Conservation (phyloP, 2,113 vertebrate genomes). For the Plectropomus leopardus region DNA sequence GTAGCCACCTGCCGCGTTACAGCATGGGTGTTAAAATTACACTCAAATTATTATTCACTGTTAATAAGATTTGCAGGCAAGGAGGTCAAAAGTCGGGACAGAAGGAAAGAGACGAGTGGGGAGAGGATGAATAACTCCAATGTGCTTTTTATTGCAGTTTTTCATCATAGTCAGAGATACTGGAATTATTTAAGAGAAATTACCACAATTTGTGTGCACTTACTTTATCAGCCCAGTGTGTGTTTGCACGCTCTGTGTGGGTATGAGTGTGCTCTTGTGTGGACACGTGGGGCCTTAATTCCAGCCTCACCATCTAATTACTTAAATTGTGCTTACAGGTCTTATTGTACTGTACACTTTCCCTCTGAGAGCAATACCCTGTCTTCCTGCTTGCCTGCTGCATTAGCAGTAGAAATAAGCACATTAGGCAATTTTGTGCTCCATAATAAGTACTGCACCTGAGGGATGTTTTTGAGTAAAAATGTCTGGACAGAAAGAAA, state of each 20-base stretch:
- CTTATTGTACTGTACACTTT: constrained; percentile 73
- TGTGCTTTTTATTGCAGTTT: constrained; percentile 41
- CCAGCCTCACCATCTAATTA: constrained; percentile 78
- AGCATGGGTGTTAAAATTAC: constrained; percentile 64
- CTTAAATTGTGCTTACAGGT: constrained; percentile 85
- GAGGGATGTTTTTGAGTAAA: constrained; percentile 77
- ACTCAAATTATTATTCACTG: constrained; percentile 60
- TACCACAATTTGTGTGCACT: constrained; percentile 23
- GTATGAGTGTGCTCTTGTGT: constrained; percentile 24
- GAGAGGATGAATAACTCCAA: constrained; percentile 25
- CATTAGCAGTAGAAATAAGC: constrained; percentile 81
- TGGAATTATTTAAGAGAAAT: constrained; percentile 43
- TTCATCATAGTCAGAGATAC: constrained; percentile 48
- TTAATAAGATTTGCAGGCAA: constrained; percentile 62
- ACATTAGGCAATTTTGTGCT: constrained; percentile 83
- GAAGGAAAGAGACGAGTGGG: constrained; percentile 20
- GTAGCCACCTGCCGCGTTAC: constrained; percentile 60
- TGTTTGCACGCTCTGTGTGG: constrained; percentile 11
- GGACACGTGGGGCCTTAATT: constrained; percentile 61
- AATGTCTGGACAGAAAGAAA: constrained; percentile 66
- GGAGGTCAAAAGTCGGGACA: constrained; percentile 55
- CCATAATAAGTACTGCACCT: constrained; percentile 80
- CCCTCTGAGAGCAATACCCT: constrained; percentile 68
- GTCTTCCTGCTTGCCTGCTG: constrained; percentile 76
- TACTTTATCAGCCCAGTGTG: constrained; percentile 36